Evolutionary conservation across 2,888 invertebrate genomes (phyloP), one percentile per base, ranked within the genome.

Genomic region (Alitta virens): DNA sequence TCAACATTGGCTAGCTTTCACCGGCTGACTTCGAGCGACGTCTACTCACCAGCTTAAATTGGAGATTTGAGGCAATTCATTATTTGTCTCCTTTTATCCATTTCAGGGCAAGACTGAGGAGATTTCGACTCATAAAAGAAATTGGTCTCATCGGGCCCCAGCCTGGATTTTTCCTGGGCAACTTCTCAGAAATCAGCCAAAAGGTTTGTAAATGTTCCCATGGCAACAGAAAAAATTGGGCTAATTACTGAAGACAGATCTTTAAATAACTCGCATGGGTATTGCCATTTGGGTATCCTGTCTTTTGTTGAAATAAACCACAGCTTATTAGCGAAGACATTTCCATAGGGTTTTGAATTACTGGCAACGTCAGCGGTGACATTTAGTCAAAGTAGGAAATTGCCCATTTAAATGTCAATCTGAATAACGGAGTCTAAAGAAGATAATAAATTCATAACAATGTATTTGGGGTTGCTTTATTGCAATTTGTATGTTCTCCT

Each of bases 141-240:
- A 40, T 56, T 12, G 42, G 56, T 25, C 38, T 56, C 25, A 42
- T 14, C 23, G 56, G 56, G 9, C 56, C 56, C 23, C n/a, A 43
- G 42, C 56, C 56, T 21, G 42, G 42, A 25, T 25, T 56, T 21
- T 23, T 56, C 1, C 42, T 56, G 14, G 56, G 56, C 2, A 56
- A 56, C 18, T 18, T 56, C 24, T 18, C 21, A 2, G 56, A 56
- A 25, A 42, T 56, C 23, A 26, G 42, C 40, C 40, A 56, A 42
- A 42, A 42, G 21, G 56, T 56, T 24, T 25, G 40, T 56, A 3
- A 1, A 27, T 21, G n/a, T 5, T 21, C 7, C 46, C 9, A 40
- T 12, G 16, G 12, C 40, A 40, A 46, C n/a, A 9, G 21, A 46
- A 46, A 46, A 46, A 46, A 46, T 18, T 18, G 21, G 3, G n/a